Evolutionary conservation across 2,888 invertebrate species (phyloP), one percentile per base, ranked within the genome.

Genomic region (Clostera curtula): DNA sequence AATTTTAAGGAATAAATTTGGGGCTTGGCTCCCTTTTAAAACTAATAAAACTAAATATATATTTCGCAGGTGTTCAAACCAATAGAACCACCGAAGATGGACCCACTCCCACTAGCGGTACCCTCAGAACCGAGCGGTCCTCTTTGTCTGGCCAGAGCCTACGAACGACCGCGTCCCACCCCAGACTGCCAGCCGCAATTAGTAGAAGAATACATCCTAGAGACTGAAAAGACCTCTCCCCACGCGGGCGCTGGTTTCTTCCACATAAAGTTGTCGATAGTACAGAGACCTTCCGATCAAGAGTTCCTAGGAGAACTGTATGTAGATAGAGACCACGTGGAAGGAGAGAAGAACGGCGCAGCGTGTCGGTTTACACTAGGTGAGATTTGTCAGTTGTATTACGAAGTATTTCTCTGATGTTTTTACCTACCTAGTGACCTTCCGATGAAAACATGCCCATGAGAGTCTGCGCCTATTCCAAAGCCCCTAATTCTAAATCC

Each of bases 261-360:
- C 76, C 90, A 92, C 68, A 95, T 95, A 57, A 93, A 93, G 65
- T 85, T 97, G 46, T 92, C 93, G 31, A 94, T 97, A 67, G 85
- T 92, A 40, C 95, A 95, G 74, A 86, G 95, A 70, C 93, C 93
- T 52, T 90, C 93, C 29, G 95, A 95, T 74, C 93, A 93, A 39
- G 93, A 94, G 76, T 96, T 92, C 76, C 85, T 95, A 38, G 96
- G 96, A 12, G 94, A 96, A 71, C 84, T 96, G 27, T 96, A 95
- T 71, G 91, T 96, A 29, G 95, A 96, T 70, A 87, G 93, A 49
- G 95, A 96, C 65, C 91, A 90, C 63, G 87, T 88, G 24, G 90
- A 91, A 46, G 90, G 90, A 3, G 88, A 91, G 61, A 86, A 79
- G 35, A 91, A 93, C 66, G 93, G 94, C 10, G 90, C 93, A 24